Evolutionary conservation across 2,797 vertebrate species (phyloP), one percentile per base, ranked within the genome.

Genomic region (Melopsittacus undulatus): DNA sequence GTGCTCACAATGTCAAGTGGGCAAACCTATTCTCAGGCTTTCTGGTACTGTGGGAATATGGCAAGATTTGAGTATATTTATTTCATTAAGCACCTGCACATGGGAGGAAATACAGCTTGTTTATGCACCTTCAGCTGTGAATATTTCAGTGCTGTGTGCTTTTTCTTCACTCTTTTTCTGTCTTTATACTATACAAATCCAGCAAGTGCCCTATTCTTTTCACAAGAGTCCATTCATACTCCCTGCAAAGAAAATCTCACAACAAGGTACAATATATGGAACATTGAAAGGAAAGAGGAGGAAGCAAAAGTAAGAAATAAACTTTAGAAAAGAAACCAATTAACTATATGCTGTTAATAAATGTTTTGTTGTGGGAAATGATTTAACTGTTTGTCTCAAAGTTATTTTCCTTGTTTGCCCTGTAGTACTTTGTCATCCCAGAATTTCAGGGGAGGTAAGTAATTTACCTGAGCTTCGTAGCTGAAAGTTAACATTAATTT

Each of bases 51-150:
- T 23, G 11, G 23, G 87, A 46, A 45, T 42, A 16, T 52, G 21
- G n/a, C 56, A 77, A 61, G 49, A 91, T 56, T 72, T 70, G 29
- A 38, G 38, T 85, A 1, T 73, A 57, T 88, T 72, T 92, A 73
- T 83, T 89, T 42, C 56, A 79, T 67, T 64, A 94, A 96, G 95
- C 95, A 90, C 92, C 91, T 94, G 80, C 1, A 3, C 1, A 2
- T 30, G 21, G 49, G 24, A 54, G 40, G 46, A 89, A 86, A 78
- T 59, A 56, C 12, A 76, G 6, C 13, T 46, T 51, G 16, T 27
- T 72, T 77, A 38, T 86, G 57, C 20, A n/a, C 68, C 70, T 81
- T 89, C 36, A 66, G 36, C 30, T 77, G 11, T 77, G 61, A 87
- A 52, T 77, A 19, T 89, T 91, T 82, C 52, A 16, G 10, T 43